Base-by-base conservation (phyloP, 2,113 vertebrate species). In the Morone saxatilis region DNA sequence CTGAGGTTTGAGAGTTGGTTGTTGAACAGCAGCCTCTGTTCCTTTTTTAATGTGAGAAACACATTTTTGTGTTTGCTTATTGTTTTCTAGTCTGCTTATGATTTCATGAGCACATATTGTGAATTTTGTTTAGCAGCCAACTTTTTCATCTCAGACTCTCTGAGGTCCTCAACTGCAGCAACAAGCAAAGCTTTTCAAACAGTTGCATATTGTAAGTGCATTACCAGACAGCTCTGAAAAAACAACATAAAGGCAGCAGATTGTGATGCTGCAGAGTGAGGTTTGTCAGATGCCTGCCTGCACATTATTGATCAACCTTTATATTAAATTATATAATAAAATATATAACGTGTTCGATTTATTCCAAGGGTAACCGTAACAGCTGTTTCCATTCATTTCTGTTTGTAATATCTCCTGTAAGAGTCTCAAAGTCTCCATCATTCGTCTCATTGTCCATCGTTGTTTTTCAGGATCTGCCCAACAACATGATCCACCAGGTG, bases 401-500 rank as follows among this genome's bases (percentile, higher is more conserved):
- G 12, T 54, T 57, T 53, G 7, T 41, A 12, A 40, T 40, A 22
- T 54, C 14, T 50, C 14, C 19, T 40, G 4, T 20, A 5, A 51
- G 7, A 7, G 6, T 14, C 66, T 40, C 14, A 1, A n/a, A 3
- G 5, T 13, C 5, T 60, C 65, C 7, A 0, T 72, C 57, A 56
- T 0, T 4, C 3, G 1, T 63, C 40, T 80, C 8, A 75, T 14
- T 47, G 14, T 62, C 20, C 5, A 9, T 68, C 1, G 6, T 36
- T 41, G 54, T 50, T 19, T 63, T 38, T 6, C 81, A 99, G 98
- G 98, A 99, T 95, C 95, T 99, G 85, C 98, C 98, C 43, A 99
- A 99, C 95, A 99, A 99, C 94, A 99, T 99, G 98, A 99, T 99
- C 92, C 98, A 99, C 90, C 98, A 99, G 89, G 98, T 99, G 50